Evolutionary conservation across 2,888 invertebrate genomes (phyloP).

Genomic region (Chelonus formosanus): DNA sequence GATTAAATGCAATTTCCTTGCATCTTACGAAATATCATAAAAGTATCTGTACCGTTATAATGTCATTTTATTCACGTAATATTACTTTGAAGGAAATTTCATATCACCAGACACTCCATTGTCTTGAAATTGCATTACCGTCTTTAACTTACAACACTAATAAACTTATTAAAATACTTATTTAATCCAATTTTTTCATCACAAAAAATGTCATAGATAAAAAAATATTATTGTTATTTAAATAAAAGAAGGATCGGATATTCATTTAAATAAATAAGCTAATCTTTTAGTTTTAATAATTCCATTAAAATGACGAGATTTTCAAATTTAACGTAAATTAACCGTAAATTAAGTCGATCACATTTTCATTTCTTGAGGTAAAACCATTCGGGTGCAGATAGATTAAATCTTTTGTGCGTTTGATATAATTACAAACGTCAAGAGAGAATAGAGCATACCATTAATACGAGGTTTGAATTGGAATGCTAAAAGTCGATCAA

Average conservation of each 20-base stretch:
- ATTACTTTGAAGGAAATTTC: constrained; percentile 2
- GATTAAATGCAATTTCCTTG: not conserved
- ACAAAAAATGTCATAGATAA: not conserved
- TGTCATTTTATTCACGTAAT: constrained; percentile 2
- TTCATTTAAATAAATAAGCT: not conserved
- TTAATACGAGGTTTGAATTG: constrained; percentile 22
- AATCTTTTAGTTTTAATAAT: constrained; percentile 34
- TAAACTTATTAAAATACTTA: too few relatives aligned
- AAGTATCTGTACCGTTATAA: not conserved
- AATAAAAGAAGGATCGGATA: too few relatives aligned
- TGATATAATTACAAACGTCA: constrained; percentile 7
- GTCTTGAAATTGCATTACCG: not conserved
- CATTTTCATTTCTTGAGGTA: constrained; percentile 14
- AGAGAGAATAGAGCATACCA: constrained; percentile 37
- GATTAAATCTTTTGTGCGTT: constrained; percentile 19
- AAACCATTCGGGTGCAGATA: constrained; percentile 8
- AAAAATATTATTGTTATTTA: not conserved
- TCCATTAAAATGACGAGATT: constrained; percentile 31
- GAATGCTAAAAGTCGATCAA: constrained; percentile 1
- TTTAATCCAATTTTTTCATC: too few relatives aligned
- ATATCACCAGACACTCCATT: not conserved
- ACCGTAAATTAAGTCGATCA: constrained; percentile 17
- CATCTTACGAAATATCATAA: constrained; percentile 4
- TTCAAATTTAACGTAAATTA: constrained; percentile 36
- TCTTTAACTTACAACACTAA: not conserved